Percentiles rank a stretch among this genome's conserved stretches.
phyloP scores from a whole-genome alignment of 2,888 invertebrate species.

The Hydrotaea diabolus region DNA sequence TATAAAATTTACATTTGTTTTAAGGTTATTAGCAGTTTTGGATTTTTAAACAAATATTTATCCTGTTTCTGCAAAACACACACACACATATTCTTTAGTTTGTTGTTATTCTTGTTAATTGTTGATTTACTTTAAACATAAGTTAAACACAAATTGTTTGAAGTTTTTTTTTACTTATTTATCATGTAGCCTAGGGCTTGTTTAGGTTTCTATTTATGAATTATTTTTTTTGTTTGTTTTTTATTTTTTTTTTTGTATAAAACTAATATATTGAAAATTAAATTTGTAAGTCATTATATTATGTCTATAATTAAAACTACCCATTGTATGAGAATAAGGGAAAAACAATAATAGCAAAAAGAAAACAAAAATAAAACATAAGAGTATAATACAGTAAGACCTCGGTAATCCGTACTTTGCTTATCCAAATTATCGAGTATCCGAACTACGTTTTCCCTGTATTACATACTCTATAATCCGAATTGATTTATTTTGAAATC shows the following conservation, averaged over 20 bases:
- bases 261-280: background rate
- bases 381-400: no score
- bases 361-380: background rate
- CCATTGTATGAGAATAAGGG: background rate
- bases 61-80: conserved; percentile 48
- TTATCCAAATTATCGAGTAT: no score
- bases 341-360: background rate
- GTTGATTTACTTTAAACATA: conserved; percentile 24
- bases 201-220: no score
- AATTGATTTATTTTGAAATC: no score
- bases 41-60: conserved; percentile 59
- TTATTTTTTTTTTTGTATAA: background rate
- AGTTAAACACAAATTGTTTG: conserved; percentile 26
- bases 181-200: conserved; percentile 1
- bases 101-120: background rate
- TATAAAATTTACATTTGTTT: conserved; percentile 31
- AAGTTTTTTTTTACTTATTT: background rate
- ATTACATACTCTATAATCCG: no score
- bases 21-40: conserved; percentile 41
- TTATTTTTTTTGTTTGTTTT: conserved; percentile 8
- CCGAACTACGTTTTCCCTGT: no score
- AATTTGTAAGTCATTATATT: background rate
- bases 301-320: background rate
- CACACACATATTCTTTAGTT: no score
- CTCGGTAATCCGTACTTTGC: no score